phyloP scores from a whole-genome alignment of 2,113 vertebrate genomes.

The Trogon melanurus region DNA sequence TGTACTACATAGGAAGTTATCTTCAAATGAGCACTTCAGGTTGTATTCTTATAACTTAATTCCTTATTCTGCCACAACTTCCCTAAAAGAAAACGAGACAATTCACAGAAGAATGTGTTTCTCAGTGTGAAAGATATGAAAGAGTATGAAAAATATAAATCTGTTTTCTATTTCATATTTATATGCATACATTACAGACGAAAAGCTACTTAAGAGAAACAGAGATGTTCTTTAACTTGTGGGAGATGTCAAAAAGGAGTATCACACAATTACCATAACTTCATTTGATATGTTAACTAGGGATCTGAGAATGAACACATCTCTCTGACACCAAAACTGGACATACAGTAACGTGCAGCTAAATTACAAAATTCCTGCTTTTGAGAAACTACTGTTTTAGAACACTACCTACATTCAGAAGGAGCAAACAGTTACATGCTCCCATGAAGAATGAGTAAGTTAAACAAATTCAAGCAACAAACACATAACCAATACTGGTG shows the following conservation, averaged over 20 bases:
- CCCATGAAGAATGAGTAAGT: not conserved
- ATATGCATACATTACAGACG: not conserved
- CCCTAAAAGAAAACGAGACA: not conserved
- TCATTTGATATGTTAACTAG: not conserved
- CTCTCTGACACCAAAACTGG: not conserved
- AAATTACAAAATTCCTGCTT: not conserved
- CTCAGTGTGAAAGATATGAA: not conserved
- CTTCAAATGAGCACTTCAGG: not conserved
- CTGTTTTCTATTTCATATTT: not conserved
- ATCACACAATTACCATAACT: not conserved
- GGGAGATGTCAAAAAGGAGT: not conserved
- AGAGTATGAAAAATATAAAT: not conserved
- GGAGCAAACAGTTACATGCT: not conserved
- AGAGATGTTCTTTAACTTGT: not conserved
- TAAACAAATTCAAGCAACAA: not conserved
- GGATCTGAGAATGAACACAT: not conserved
- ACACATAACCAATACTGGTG: rapidly evolving
- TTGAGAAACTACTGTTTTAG: not conserved
- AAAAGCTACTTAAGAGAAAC: not conserved
- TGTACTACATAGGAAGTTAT: not conserved
- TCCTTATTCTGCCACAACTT: not conserved
- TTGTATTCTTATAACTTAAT: not conserved
- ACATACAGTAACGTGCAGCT: not conserved
- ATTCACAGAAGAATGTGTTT: not conserved
- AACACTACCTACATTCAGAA: not conserved